Conservation (phyloP, 2,113 vertebrate species). For the Amblyopsis rosae region DNA sequence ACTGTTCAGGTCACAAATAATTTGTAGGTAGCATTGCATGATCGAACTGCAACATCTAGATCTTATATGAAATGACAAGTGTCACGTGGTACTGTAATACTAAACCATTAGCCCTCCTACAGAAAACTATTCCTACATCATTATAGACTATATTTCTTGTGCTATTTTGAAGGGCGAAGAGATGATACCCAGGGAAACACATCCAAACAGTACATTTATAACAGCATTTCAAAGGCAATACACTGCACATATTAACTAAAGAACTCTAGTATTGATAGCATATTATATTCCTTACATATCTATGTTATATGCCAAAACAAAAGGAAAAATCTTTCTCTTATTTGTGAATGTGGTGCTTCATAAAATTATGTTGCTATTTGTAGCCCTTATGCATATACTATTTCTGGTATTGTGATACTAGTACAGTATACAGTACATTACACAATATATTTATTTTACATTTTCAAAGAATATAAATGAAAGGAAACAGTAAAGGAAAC, state of each 20-base stretch:
- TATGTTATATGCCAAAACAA: neutral
- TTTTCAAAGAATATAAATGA: too few relatives aligned
- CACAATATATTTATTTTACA: too few relatives aligned
- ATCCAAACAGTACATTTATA: slow-evolving; percentile 19
- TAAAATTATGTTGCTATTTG: too few relatives aligned
- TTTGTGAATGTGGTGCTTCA: too few relatives aligned
- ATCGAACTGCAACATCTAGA: slow-evolving; percentile 20
- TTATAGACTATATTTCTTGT: slow-evolving; percentile 41
- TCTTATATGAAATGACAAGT: slow-evolving; percentile 27
- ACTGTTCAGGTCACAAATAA: slow-evolving; percentile 27
- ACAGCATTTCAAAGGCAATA: slow-evolving; percentile 25
- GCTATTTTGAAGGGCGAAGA: slow-evolving; percentile 33
- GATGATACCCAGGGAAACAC: slow-evolving; percentile 34
- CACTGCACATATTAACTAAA: slow-evolving; percentile 12
- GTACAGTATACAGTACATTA: neutral
- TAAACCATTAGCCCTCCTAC: slow-evolving; percentile 34
- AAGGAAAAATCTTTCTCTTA: neutral
- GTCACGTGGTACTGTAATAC: slow-evolving; percentile 28
- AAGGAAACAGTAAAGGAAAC: too few relatives aligned
- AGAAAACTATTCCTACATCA: slow-evolving; percentile 51
- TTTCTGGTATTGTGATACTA: too few relatives aligned
- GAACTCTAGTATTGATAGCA: slow-evolving; percentile 28
- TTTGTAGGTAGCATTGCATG: slow-evolving; percentile 43
- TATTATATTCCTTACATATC: neutral
- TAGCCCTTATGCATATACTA: too few relatives aligned